phyloP scores from a whole-genome alignment of 2,888 invertebrate species.

The Eueremaeus valkanovi region DNA sequence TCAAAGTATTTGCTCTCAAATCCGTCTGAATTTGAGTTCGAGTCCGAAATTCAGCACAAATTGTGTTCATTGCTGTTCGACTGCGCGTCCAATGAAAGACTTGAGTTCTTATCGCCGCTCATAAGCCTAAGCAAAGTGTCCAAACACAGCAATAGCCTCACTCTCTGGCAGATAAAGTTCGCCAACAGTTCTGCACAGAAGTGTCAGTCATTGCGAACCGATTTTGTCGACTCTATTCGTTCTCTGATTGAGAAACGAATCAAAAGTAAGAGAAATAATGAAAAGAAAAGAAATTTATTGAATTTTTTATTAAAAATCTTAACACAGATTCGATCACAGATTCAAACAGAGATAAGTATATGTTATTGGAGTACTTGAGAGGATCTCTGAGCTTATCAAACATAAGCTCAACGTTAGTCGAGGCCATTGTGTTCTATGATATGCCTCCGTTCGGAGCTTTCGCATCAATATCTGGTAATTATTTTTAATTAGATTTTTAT shows the following conservation, averaged over 20 bases:
- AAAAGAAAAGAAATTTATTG: neutral
- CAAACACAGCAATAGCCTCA: conserved; percentile 4
- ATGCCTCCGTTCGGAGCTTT: conserved; percentile 38
- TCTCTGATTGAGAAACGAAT: conserved; percentile 21
- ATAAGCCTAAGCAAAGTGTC: conserved; percentile 8
- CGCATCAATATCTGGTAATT: neutral
- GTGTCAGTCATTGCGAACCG: conserved; percentile 9
- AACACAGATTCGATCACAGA: neutral
- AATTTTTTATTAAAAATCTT: neutral
- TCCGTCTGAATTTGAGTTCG: conserved; percentile 41
- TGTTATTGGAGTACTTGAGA: conserved; percentile 14
- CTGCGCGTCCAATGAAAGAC: conserved; percentile 72
- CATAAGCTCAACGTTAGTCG: neutral
- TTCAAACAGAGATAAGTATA: conserved; percentile 14
- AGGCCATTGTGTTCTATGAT: conserved; percentile 42
- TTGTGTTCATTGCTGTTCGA: conserved; percentile 69
- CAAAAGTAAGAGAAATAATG: neutral
- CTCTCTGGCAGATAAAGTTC: conserved; percentile 40
- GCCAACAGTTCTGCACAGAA: neutral
- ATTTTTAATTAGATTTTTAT: neutral
- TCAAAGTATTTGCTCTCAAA: conserved; percentile 45
- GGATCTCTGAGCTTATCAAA: neutral
- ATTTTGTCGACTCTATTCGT: conserved; percentile 12
- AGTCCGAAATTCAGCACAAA: conserved; percentile 52
- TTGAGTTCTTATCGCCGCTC: conserved; percentile 63